Percentiles rank a stretch among this genome's conserved stretches.
Conservation (phyloP, 2,888 invertebrate species). For the Heterodera filipjevi region DNA sequence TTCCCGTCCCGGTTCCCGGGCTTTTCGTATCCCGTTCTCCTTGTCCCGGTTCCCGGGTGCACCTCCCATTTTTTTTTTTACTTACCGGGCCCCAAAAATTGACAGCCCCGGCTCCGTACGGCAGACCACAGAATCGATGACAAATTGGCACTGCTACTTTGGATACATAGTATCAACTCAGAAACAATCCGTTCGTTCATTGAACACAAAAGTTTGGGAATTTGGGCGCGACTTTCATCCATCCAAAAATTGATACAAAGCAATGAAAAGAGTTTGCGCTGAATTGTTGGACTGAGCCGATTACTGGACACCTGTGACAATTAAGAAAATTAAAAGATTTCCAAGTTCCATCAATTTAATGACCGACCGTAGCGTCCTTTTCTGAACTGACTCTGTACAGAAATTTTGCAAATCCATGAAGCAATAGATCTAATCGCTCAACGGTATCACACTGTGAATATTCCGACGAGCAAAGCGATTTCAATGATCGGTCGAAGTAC, state of each 20-base stretch:
- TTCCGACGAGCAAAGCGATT: slow-evolving; percentile 3
- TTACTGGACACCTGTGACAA: slow-evolving; percentile 52
- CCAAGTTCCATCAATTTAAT: neutral
- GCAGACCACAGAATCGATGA: slow-evolving; percentile 95
- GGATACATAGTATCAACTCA: slow-evolving; percentile 83
- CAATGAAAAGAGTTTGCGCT: slow-evolving; percentile 87
- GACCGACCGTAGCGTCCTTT: slow-evolving; percentile 44
- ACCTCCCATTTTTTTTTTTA: neutral
- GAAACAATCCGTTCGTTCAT: slow-evolving; percentile 79
- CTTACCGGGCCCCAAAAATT: slow-evolving; percentile 87
- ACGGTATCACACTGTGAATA: neutral
- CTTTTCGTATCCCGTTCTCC: too few relatives aligned
- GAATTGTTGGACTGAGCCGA: slow-evolving; percentile 78
- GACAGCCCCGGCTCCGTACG: slow-evolving; percentile 91
- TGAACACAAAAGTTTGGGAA: slow-evolving; percentile 78
- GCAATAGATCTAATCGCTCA: slow-evolving; percentile 25
- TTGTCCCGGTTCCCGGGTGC: too few relatives aligned
- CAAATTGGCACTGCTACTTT: slow-evolving; percentile 82
- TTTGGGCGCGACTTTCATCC: slow-evolving; percentile 74
- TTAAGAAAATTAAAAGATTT: neutral
- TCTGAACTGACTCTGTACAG: slow-evolving; percentile 51
- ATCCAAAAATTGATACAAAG: slow-evolving; percentile 90
- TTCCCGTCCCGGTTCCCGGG: too few relatives aligned
- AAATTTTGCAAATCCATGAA: slow-evolving; percentile 23
- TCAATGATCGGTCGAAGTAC: neutral